A percentile compares a stretch with the other conserved stretches of the same genome.
These are phyloP conservation scores for Tribolium castaneum DNA, from an alignment of 1,140 invertebrate genomes.

Conservation along the genomic window DNA sequence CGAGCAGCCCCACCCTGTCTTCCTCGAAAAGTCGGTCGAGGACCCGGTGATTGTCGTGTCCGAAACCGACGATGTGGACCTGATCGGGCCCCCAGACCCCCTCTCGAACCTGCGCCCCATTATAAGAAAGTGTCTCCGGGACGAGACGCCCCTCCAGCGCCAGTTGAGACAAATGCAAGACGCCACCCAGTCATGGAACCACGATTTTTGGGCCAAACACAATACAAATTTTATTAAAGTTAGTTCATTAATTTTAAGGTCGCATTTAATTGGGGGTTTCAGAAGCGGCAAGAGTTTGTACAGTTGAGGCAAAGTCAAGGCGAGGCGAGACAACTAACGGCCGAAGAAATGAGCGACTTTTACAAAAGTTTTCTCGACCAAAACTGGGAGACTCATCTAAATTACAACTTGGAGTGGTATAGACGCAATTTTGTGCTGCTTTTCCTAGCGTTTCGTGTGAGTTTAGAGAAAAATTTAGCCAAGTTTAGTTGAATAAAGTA, in stretches of 20 bases:
- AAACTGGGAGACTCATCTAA: constrained; percentile 77
- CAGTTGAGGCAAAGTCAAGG: constrained; percentile 66
- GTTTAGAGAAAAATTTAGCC: constrained; percentile 49
- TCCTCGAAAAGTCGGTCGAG: constrained; percentile 55
- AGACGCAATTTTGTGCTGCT: constrained; percentile 76
- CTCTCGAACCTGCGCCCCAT: constrained; percentile 81
- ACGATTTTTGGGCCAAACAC: constrained; percentile 82
- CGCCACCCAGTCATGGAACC: constrained; percentile 82
- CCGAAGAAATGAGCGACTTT: constrained; percentile 88
- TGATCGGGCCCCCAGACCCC: constrained; percentile 83
- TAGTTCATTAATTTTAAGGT: constrained; percentile 35
- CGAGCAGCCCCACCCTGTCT: constrained; percentile 38
- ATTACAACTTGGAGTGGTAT: constrained; percentile 82
- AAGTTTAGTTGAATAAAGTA: constrained; percentile 1
- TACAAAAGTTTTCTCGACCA: constrained; percentile 85
- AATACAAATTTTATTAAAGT: constrained; percentile 77
- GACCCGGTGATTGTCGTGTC: constrained; percentile 56
- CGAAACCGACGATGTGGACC: constrained; percentile 58
- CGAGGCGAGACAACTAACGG: constrained; percentile 67
- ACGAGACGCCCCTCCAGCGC: constrained; percentile 76
- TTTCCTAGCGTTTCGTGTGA: constrained; percentile 70
- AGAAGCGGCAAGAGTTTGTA: constrained; percentile 76
- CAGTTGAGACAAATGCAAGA: constrained; percentile 72
- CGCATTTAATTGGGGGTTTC: constrained; percentile 36
- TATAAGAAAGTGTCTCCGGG: constrained; percentile 70